phyloP scores from a whole-genome alignment of 2,797 vertebrate genomes.

The Natrix natrix region DNA sequence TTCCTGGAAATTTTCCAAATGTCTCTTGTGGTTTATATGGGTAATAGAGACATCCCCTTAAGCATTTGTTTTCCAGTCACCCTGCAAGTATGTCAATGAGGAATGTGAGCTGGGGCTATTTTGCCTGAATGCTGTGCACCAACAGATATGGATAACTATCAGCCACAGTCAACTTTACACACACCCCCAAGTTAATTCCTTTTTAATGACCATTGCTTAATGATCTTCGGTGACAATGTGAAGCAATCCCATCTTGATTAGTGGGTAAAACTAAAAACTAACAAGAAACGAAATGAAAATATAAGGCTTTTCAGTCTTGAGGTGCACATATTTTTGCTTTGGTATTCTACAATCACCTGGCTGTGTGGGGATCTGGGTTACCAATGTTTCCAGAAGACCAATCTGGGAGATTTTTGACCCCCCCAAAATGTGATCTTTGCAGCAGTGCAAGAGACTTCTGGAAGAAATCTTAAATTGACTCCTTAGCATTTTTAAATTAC shows the following conservation, averaged over 20 bases:
- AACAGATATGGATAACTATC: neutral
- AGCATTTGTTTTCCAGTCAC: constrained; percentile 12
- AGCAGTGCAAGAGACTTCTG: neutral
- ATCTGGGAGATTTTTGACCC: neutral
- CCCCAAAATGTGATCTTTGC: neutral
- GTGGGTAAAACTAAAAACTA: constrained; percentile 1
- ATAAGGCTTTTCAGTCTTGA: constrained; percentile 12
- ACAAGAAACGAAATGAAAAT: neutral
- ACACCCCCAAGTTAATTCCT: neutral
- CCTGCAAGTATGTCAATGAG: neutral
- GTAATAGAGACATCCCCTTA: constrained; percentile 3
- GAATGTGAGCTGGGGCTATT: constrained; percentile 8
- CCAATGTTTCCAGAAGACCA: neutral
- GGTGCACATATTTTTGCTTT: neutral
- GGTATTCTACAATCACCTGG: neutral
- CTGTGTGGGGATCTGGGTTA: neutral
- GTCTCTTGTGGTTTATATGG: neutral
- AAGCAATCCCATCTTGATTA: neutral
- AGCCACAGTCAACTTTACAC: constrained; percentile 24
- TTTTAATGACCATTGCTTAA: neutral
- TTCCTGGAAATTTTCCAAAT: neutral
- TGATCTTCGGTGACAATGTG: neutral
- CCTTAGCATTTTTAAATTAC: neutral
- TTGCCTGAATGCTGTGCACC: neutral
- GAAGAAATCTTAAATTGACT: neutral